phyloP scores from a whole-genome alignment of 2,797 vertebrate genomes.

The Novumbra hubbsi region DNA sequence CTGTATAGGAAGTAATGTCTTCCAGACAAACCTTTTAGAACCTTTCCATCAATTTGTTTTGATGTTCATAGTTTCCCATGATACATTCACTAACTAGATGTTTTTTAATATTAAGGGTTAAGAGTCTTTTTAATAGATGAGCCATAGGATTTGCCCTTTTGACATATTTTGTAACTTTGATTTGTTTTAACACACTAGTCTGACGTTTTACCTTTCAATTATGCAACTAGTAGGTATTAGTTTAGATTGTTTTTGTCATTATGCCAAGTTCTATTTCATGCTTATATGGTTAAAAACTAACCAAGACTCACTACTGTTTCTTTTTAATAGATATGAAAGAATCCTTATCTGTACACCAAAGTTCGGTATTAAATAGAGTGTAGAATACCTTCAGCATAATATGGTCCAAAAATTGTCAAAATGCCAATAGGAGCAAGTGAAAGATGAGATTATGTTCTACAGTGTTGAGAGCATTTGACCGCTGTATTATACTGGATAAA shows the following conservation, averaged over 20 bases:
- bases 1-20: not conserved
- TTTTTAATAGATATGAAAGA: conserved; percentile 64
- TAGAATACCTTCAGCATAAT: conserved; percentile 57
- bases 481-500: conserved; percentile 44
- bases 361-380: conserved; percentile 48
- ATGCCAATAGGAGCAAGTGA: not conserved
- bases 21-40: not conserved
- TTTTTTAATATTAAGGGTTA: not conserved
- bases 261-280: not conserved
- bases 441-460: not conserved
- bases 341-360: conserved; percentile 51
- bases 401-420: conserved; percentile 45
- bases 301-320: conserved; percentile 18
- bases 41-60: not conserved
- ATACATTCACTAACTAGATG: not conserved
- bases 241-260: not conserved
- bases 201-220: not conserved
- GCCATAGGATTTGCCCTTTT: not conserved
- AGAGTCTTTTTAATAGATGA: not conserved
- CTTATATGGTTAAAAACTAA: conserved; percentile 18
- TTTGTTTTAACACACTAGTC: not conserved
- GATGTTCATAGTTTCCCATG: not conserved
- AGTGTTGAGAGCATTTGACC: conserved; percentile 31
- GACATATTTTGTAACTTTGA: not conserved
- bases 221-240: not conserved